Conservation (phyloP, 2,888 invertebrate genomes). For the Griposia aprilina region DNA sequence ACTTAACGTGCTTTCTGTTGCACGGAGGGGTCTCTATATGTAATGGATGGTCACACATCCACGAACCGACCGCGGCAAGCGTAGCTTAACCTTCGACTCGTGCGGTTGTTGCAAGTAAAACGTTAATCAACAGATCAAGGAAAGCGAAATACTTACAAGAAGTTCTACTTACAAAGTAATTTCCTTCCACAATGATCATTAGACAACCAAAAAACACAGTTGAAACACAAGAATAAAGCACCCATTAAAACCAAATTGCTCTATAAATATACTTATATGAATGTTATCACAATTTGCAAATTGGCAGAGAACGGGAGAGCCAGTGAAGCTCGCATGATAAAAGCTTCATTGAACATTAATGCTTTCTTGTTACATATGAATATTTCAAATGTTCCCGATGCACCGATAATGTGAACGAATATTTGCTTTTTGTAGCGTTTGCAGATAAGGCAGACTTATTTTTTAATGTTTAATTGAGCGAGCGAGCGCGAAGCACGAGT, state of each 20-base stretch:
- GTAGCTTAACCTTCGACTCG: no score
- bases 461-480: no score
- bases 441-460: conserved; percentile 60
- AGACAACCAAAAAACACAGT: background rate
- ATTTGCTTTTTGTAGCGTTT: conserved; percentile 79
- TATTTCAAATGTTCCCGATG: conserved; percentile 89
- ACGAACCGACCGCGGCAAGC: no score
- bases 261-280: conserved; percentile 48
- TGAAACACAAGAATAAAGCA: conserved; percentile 21
- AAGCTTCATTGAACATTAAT: conserved; percentile 86
- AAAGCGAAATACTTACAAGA: background rate
- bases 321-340: conserved; percentile 76
- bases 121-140: background rate
- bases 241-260: conserved; percentile 52
- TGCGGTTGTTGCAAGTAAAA: background rate
- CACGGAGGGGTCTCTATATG: no score
- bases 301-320: conserved; percentile 57
- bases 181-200: background rate
- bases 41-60: no score
- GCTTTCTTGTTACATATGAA: conserved; percentile 87
- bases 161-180: background rate
- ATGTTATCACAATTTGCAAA: conserved; percentile 68
- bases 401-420: conserved; percentile 84
- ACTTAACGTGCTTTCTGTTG: no score
- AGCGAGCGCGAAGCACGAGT: no score